Evolutionary conservation across 1,140 invertebrate species (phyloP).

Genomic region (Platyscapa corneri): DNA sequence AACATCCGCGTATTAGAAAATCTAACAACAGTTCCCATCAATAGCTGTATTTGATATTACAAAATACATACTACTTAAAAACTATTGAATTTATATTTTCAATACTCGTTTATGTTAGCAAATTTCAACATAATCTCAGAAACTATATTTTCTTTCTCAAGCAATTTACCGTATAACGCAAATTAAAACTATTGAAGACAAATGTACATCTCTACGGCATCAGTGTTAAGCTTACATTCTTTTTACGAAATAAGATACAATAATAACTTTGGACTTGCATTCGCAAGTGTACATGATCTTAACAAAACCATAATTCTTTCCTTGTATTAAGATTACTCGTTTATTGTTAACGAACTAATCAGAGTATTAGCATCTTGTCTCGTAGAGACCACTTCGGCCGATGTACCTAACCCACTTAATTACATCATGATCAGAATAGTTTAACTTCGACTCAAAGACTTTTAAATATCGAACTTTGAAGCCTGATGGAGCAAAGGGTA

Average conservation of each 20-base stretch:
- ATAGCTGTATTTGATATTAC: conserved; percentile 1
- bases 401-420: conserved; percentile 99
- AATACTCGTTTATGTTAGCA: conserved; percentile 7
- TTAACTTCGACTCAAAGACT: conserved; percentile 99
- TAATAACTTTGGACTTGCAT: conserved; percentile 32
- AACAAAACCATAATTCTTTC: conserved; percentile 52
- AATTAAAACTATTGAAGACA: conserved; percentile 35
- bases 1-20: conserved; percentile 40
- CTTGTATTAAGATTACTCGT: conserved; percentile 62
- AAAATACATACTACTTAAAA: conserved; percentile 37
- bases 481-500: conserved; percentile 97
- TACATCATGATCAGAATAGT: conserved; percentile 99
- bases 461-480: conserved; percentile 99
- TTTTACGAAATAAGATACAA: conserved; percentile 40
- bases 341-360: conserved; percentile 57
- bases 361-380: conserved; percentile 92
- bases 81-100: conserved; percentile 14
- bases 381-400: conserved; percentile 98
- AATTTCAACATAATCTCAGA: conserved; percentile 34
- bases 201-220: conserved; percentile 44
- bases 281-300: conserved; percentile 41
- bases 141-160: conserved; percentile 21
- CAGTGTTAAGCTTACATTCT: conserved; percentile 50
- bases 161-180: background rate
- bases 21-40: background rate